Evolutionary conservation across 2,888 invertebrate genomes (phyloP).

Genomic region (Eurytoma adleriae): DNA sequence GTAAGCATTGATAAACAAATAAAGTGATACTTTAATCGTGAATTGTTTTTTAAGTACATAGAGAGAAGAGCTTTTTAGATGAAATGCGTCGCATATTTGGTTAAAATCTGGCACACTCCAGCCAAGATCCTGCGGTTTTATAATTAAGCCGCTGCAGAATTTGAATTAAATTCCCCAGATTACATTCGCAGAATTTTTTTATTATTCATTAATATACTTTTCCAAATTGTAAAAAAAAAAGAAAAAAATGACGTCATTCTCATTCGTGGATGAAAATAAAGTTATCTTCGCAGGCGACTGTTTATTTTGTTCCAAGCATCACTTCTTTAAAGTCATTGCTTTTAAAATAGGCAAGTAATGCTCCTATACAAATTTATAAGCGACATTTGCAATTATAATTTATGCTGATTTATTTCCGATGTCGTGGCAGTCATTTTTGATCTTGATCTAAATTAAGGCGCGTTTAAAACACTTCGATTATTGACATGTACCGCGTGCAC

Average conservation of each 20-base stretch:
- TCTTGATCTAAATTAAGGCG: too few relatives aligned
- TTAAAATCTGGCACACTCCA: too few relatives aligned
- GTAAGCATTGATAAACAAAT: too few relatives aligned
- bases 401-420: slow-evolving; percentile 30
- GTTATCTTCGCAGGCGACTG: not conserved
- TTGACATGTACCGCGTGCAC: too few relatives aligned
- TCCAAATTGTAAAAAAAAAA: not conserved
- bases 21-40: too few relatives aligned
- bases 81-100: too few relatives aligned
- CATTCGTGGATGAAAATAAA: not conserved
- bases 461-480: too few relatives aligned
- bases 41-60: too few relatives aligned
- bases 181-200: not conserved
- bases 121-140: too few relatives aligned
- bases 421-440: not conserved
- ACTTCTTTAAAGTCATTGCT: slow-evolving; percentile 12
- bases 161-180: too few relatives aligned
- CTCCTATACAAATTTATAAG: slow-evolving; percentile 41
- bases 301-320: not conserved
- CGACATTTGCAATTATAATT: slow-evolving; percentile 37
- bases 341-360: slow-evolving; percentile 29
- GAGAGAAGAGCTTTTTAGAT: too few relatives aligned
- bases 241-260: not conserved
- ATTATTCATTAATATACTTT: not conserved
- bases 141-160: too few relatives aligned